Evolutionary conservation across 2,113 vertebrate species (phyloP).

Genomic region (Caranx melampygus): DNA sequence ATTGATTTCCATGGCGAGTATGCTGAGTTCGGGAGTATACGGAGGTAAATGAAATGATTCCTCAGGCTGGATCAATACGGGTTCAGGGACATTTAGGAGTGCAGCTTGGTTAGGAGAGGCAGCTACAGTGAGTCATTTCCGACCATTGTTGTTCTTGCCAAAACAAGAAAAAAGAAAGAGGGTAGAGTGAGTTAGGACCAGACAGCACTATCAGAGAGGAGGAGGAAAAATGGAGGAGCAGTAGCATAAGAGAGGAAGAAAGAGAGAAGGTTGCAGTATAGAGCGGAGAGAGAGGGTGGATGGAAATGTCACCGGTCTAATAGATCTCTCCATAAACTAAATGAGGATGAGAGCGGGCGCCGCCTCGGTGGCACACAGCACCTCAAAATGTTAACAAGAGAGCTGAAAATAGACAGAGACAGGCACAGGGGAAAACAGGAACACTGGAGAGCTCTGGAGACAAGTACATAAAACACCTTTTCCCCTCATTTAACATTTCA

Average conservation of each 20-base stretch:
- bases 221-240: not conserved
- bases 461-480: not conserved
- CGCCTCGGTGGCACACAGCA: conserved; percentile 40
- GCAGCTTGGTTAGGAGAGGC: conserved; percentile 39
- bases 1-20: conserved; percentile 62
- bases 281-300: conserved; percentile 38
- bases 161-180: conserved; percentile 13
- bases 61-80: conserved; percentile 68
- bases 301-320: conserved; percentile 68
- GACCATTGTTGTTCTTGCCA: conserved; percentile 12
- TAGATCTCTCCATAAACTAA: conserved; percentile 62
- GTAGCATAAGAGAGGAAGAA: not conserved
- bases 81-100: conserved; percentile 63
- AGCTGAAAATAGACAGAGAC: conserved; percentile 53
- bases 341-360: conserved; percentile 54
- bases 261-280: conserved; percentile 7
- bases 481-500: conserved; percentile 18
- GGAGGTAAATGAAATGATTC: conserved; percentile 70
- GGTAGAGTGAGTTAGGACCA: not conserved
- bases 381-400: conserved; percentile 73
- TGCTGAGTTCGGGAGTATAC: conserved; percentile 45
- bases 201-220: not conserved
- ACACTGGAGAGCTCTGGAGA: conserved; percentile 11
- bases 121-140: conserved; percentile 30
- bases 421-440: conserved; percentile 12